A percentile compares a stretch with the other conserved stretches of the same genome.
Evolutionary conservation across 1,140 invertebrate genomes (phyloP).

Genomic region (Drosophila sp.): DNA sequence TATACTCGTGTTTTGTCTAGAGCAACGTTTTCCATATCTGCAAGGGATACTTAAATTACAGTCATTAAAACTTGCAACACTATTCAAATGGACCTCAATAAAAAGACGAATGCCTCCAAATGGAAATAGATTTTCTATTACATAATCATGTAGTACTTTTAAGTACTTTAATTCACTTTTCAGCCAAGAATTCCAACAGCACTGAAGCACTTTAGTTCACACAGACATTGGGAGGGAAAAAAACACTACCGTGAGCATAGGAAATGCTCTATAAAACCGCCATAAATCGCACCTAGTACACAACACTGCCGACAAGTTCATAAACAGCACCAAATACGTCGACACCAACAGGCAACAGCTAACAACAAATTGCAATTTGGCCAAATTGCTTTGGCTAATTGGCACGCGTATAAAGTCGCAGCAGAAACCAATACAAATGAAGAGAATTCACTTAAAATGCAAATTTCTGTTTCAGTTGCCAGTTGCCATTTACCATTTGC

Average conservation of each 20-base stretch:
- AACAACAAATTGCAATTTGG: constrained; percentile 82
- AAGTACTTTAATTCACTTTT: constrained; percentile 1
- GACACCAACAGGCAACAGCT: constrained; percentile 76
- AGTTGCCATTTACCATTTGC: constrained; percentile 34
- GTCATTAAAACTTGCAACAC: background rate
- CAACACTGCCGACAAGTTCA: constrained; percentile 63
- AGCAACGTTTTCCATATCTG: too few relatives aligned
- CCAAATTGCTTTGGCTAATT: constrained; percentile 79
- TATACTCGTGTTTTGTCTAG: too few relatives aligned
- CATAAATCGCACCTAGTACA: constrained; percentile 54
- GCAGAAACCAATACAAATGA: constrained; percentile 68
- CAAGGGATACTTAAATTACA: too few relatives aligned
- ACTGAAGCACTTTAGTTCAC: constrained; percentile 14
- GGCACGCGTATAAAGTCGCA: constrained; percentile 67
- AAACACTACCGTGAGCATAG: constrained; percentile 9
- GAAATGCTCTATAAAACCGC: constrained; percentile 13
- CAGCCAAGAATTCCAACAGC: constrained; percentile 8
- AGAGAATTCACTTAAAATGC: constrained; percentile 82
- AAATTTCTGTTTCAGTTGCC: constrained; percentile 51
- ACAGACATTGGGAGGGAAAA: background rate
- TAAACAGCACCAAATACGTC: constrained; percentile 62
- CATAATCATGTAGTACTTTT: constrained; percentile 1
- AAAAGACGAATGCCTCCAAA: too few relatives aligned
- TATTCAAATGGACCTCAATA: background rate
- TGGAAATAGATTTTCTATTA: background rate